Conservation (phyloP, 2,113 vertebrate species). For the Antechinus stuartii region DNA sequence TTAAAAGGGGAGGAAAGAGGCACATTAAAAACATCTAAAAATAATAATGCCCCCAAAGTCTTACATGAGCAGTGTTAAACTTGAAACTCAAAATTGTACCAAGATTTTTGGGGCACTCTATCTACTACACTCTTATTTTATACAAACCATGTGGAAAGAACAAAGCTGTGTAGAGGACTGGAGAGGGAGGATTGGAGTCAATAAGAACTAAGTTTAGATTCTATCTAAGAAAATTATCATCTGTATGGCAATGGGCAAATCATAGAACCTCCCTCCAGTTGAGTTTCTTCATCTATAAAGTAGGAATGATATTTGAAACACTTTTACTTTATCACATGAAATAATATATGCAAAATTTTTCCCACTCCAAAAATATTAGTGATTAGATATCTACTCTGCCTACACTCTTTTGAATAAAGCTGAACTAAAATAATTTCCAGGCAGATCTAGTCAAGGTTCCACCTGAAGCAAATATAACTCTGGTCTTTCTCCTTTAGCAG, state of each 20-base stretch:
- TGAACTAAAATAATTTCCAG: conserved; percentile 19
- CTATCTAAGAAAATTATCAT: neutral
- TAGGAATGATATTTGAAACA: neutral
- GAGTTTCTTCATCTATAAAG: neutral
- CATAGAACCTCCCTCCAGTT: neutral
- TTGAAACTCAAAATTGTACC: neutral
- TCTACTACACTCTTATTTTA: neutral
- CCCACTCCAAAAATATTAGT: neutral
- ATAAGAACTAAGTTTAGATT: neutral
- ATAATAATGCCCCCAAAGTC: neutral
- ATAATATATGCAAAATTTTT: neutral
- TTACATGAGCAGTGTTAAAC: neutral
- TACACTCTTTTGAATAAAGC: conserved; percentile 13
- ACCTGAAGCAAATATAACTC: conserved; percentile 20
- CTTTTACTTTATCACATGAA: neutral
- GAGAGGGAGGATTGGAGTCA: neutral
- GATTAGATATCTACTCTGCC: conserved; percentile 10
- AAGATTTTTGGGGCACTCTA: neutral
- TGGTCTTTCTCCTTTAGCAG: conserved; percentile 33
- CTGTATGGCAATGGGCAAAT: neutral
- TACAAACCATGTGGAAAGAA: neutral
- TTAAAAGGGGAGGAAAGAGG: neutral
- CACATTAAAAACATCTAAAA: neutral
- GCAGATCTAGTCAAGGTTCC: conserved; percentile 37
- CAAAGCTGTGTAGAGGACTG: neutral